A percentile compares a stretch with the other conserved stretches of the same genome.
Evolutionary conservation across 2,888 invertebrate genomes (phyloP).

Genomic region (Trissolcus brochymenae): DNA sequence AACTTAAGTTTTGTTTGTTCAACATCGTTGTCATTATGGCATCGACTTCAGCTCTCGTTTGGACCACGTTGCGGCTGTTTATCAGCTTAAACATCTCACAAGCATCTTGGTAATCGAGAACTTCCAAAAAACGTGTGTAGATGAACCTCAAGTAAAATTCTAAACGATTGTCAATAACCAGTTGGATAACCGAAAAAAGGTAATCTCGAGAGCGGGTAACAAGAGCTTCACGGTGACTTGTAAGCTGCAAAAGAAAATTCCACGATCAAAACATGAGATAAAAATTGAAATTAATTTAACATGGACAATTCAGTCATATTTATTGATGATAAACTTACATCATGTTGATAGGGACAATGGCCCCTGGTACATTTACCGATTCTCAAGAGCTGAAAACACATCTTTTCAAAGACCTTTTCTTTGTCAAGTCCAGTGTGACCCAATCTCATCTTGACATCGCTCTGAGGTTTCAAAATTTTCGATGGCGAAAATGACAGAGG

Average conservation of each 20-base stretch:
- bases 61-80: neutral
- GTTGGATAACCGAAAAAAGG: neutral
- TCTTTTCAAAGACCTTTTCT: neutral
- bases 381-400: constrained; percentile 6
- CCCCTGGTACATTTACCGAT: constrained; percentile 1
- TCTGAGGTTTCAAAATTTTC: constrained; percentile 14
- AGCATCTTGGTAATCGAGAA: neutral
- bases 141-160: neutral
- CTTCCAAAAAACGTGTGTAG: neutral
- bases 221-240: no score
- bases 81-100: neutral
- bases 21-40: neutral
- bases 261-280: no score
- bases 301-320: neutral
- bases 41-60: constrained; percentile 4
- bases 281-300: neutral
- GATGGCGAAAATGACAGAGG: constrained; percentile 20
- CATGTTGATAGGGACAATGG: neutral
- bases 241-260: no score
- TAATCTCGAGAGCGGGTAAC: no score
- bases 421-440: neutral
- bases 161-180: neutral
- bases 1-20: neutral
- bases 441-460: constrained; percentile 7
- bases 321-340: constrained; percentile 7